A percentile compares a stretch with the other conserved stretches of the same genome.
Evolutionary conservation across 37 sponge, comb jelly and placozoan species (phyloP).

Genomic region (Theonella swinhoei): DNA sequence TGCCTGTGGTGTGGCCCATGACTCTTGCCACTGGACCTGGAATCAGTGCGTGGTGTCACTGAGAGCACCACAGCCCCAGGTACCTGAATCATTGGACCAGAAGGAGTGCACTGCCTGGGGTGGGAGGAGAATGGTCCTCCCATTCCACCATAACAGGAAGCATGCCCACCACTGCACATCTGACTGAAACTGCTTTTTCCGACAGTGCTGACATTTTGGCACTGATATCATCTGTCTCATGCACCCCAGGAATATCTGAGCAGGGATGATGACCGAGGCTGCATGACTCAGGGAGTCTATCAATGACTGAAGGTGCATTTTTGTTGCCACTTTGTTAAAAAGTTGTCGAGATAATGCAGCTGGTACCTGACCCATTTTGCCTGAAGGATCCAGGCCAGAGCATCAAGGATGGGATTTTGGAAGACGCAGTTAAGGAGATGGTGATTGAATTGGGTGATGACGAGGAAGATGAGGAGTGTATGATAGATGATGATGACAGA

Average conservation of each 20-base stretch:
- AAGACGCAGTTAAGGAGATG: too few relatives aligned
- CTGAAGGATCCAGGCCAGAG: too few relatives aligned
- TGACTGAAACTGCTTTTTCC: neutral
- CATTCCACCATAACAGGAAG: neutral
- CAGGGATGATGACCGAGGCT: neutral
- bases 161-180: neutral
- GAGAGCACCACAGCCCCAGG: neutral
- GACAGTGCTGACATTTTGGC: neutral
- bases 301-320: too few relatives aligned
- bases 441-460: too few relatives aligned
- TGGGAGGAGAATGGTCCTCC: neutral
- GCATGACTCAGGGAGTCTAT: neutral
- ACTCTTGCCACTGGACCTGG: neutral
- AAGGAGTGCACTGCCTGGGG: neutral
- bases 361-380: too few relatives aligned
- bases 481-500: too few relatives aligned
- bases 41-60: neutral
- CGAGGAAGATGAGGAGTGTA: too few relatives aligned
- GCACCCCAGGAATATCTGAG: neutral
- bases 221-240: neutral
- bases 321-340: too few relatives aligned
- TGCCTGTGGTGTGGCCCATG: neutral
- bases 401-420: too few relatives aligned
- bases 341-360: too few relatives aligned
- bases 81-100: neutral